Evolutionary conservation across 2,113 vertebrate species (phyloP).

Genomic region (Poicephalus gulielmi): DNA sequence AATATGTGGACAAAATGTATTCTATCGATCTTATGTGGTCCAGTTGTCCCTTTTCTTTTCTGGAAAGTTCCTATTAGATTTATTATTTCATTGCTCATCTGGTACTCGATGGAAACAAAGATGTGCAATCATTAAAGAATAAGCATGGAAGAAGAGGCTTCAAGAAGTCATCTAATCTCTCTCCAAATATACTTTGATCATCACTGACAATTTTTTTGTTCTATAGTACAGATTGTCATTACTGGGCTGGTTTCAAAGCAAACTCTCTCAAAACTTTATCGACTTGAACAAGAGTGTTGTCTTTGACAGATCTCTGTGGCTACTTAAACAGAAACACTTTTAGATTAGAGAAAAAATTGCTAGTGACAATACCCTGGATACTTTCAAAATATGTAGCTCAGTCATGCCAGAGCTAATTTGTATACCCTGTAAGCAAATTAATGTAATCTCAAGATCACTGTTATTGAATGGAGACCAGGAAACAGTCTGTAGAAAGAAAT

Average conservation of each 20-base stretch:
- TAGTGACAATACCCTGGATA: not conserved
- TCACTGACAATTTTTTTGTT: not conserved
- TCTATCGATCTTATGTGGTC: not conserved
- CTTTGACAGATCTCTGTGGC: not conserved
- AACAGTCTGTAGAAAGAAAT: not conserved
- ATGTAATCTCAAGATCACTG: not conserved
- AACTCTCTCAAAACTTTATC: not conserved
- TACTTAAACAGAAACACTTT: not conserved
- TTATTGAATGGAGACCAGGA: not conserved
- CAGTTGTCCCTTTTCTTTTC: not conserved
- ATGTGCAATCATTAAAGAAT: not conserved
- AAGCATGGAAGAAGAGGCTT: not conserved
- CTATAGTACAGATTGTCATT: not conserved
- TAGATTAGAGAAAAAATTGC: not conserved
- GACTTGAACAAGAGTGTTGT: not conserved
- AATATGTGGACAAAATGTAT: not conserved
- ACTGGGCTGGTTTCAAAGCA: not conserved
- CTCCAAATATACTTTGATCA: not conserved
- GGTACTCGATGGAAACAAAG: not conserved
- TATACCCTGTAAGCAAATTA: not conserved
- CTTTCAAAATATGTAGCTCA: not conserved
- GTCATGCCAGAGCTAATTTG: not conserved
- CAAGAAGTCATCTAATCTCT: not conserved
- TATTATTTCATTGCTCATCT: not conserved
- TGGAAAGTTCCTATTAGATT: not conserved